A percentile compares a stretch with the other conserved stretches of the same genome.
Conservation (phyloP, 1,140 invertebrate species). For the Ectropis grisescens region DNA sequence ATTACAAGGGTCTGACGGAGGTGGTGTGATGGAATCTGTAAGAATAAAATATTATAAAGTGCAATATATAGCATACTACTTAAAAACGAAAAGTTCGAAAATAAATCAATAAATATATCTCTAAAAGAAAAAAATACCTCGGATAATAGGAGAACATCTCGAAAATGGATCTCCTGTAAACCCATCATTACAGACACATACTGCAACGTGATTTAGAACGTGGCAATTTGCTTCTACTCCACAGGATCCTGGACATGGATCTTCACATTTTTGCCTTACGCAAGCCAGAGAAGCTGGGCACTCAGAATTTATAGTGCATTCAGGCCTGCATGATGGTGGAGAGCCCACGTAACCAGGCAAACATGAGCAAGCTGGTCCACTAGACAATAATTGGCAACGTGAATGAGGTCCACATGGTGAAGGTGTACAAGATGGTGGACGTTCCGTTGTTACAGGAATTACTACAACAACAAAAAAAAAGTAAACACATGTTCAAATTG, state of each 20-base stretch:
- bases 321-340: slow-evolving; percentile 81
- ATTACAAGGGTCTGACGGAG: slow-evolving; percentile 75
- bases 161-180: slow-evolving; percentile 83
- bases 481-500: background rate
- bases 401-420: slow-evolving; percentile 88
- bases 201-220: slow-evolving; percentile 80
- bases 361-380: slow-evolving; percentile 83
- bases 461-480: slow-evolving; percentile 20
- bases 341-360: slow-evolving; percentile 80
- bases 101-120: background rate
- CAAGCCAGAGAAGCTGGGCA: slow-evolving; percentile 80
- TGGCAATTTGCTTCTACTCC: slow-evolving; percentile 81
- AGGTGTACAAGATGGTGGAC: slow-evolving; percentile 79
- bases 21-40: slow-evolving; percentile 45
- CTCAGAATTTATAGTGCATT: slow-evolving; percentile 81
- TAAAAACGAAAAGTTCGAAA: background rate
- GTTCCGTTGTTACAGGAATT: slow-evolving; percentile 68
- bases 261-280: slow-evolving; percentile 79
- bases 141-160: slow-evolving; percentile 73
- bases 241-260: slow-evolving; percentile 83
- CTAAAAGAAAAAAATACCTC: slow-evolving; percentile 32
- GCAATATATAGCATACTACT: too few relatives aligned
- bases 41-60: slow-evolving; percentile 14
- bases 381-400: slow-evolving; percentile 79
- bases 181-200: slow-evolving; percentile 80